A percentile compares a stretch with the other conserved stretches of the same genome.
Conservation (phyloP, 1,140 invertebrate genomes). For the Myzus persicae region DNA sequence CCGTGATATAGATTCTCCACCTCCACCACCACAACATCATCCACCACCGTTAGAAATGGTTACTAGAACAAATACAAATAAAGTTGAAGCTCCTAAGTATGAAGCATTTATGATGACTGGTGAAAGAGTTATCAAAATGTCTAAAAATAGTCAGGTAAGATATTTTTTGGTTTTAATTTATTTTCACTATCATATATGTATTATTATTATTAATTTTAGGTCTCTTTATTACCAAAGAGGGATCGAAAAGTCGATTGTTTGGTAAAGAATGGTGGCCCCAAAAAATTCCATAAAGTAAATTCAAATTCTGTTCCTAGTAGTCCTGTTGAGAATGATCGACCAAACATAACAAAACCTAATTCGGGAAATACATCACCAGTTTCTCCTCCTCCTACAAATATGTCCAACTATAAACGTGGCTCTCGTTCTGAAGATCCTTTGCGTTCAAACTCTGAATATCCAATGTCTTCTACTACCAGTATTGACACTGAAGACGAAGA, state of each 20-base stretch:
- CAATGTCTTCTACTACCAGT: conserved; percentile 80
- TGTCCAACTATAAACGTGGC: conserved; percentile 62
- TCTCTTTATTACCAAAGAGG: conserved; percentile 44
- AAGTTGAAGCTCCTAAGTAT: conserved; percentile 68
- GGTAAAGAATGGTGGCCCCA: conserved; percentile 67
- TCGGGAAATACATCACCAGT: conserved; percentile 67
- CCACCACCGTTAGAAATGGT: conserved; percentile 58
- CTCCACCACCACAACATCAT: conserved; percentile 57
- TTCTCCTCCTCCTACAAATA: conserved; percentile 66
- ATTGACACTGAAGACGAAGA: conserved; percentile 94
- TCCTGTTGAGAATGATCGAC: conserved; percentile 68
- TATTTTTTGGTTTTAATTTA: background rate
- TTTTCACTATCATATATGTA: background rate
- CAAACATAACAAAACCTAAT: conserved; percentile 65
- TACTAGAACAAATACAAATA: conserved; percentile 55
- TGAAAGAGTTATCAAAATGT: conserved; percentile 90
- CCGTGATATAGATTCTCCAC: conserved; percentile 54
- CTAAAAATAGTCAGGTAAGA: conserved; percentile 70
- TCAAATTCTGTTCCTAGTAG: conserved; percentile 84
- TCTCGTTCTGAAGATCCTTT: conserved; percentile 87
- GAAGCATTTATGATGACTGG: conserved; percentile 98
- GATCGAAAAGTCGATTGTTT: conserved; percentile 71
- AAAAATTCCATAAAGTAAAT: conserved; percentile 66
- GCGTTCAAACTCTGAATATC: conserved; percentile 69
- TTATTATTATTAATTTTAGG: conserved; percentile 28